phyloP scores from a whole-genome alignment of 2,797 vertebrate species.

The Protosalanx chinensis region DNA sequence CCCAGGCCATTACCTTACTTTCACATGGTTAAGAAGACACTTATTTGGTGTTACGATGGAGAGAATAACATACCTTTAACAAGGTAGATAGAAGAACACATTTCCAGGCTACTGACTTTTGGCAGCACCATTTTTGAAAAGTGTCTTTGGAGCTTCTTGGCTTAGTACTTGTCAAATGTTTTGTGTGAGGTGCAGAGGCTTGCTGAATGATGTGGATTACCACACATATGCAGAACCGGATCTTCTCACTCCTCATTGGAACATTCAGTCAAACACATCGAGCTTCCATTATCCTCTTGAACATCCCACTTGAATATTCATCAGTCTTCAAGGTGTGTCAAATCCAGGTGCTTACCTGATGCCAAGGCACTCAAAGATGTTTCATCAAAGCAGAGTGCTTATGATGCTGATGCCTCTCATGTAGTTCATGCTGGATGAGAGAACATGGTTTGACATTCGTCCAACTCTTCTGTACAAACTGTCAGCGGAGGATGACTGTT shows the following conservation, averaged over 20 bases:
- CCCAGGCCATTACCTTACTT: not conserved
- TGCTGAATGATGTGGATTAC: constrained; percentile 9
- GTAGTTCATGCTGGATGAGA: not conserved
- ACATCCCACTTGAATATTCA: constrained; percentile 7
- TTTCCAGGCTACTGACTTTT: not conserved
- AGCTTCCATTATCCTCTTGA: constrained; percentile 12
- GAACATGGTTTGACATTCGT: not conserved
- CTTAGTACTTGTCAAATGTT: not conserved
- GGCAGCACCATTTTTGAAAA: not conserved
- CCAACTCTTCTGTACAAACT: not conserved
- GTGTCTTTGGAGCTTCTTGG: not conserved
- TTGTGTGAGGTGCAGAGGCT: not conserved
- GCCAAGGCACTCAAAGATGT: constrained; percentile 1
- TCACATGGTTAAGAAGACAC: not conserved
- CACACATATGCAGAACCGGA: constrained; percentile 1
- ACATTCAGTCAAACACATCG: constrained; percentile 8
- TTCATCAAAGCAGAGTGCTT: constrained; percentile 32
- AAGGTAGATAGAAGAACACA: not conserved
- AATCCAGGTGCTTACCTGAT: constrained; percentile 6
- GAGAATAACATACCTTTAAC: constrained; percentile 10
- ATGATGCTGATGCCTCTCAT: constrained; percentile 3
- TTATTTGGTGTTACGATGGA: not conserved
- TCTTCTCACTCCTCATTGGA: not conserved
- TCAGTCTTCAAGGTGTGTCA: not conserved
- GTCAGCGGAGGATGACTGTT: constrained; percentile 1